Evolutionary conservation across 2,888 invertebrate species (phyloP).

Genomic region (Phymatocera aterrima): DNA sequence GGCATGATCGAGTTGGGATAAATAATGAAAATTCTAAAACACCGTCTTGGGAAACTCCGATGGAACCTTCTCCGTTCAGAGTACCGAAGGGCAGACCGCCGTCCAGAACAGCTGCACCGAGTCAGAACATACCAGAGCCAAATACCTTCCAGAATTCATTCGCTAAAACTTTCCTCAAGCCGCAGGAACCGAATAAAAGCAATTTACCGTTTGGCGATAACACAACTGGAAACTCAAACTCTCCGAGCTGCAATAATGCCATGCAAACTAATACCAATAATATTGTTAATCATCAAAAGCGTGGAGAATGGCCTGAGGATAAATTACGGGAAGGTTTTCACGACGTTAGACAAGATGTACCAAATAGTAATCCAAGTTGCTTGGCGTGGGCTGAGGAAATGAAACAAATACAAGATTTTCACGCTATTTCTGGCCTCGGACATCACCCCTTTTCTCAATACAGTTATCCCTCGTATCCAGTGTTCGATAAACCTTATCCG

Average conservation of each 20-base stretch:
- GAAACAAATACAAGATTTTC: constrained; percentile 70
- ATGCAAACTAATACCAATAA: constrained; percentile 52
- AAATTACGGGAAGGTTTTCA: constrained; percentile 65
- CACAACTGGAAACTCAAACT: constrained; percentile 62
- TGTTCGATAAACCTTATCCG: constrained; percentile 75
- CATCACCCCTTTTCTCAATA: constrained; percentile 67
- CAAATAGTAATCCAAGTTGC: constrained; percentile 60
- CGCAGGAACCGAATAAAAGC: constrained; percentile 79
- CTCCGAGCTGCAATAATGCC: constrained; percentile 50
- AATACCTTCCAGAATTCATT: constrained; percentile 73
- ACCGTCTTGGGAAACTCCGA: constrained; percentile 55
- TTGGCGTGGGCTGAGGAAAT: constrained; percentile 69
- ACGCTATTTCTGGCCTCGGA: constrained; percentile 63
- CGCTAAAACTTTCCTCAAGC: constrained; percentile 78
- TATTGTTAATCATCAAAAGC: constrained; percentile 56
- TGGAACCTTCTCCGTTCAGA: constrained; percentile 78
- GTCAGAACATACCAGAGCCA: constrained; percentile 74
- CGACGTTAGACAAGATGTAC: constrained; percentile 62
- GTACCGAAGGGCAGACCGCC: constrained; percentile 82
- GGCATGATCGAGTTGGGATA: constrained; percentile 48
- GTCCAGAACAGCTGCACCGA: constrained; percentile 77
- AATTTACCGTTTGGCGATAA: constrained; percentile 71
- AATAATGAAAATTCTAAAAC: constrained; percentile 27
- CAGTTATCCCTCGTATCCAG: constrained; percentile 78
- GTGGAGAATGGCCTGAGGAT: constrained; percentile 64